These are phyloP conservation scores for Sparidentex hasta DNA, from an alignment of 2,797 vertebrate genomes.

Conservation along the genomic window DNA sequence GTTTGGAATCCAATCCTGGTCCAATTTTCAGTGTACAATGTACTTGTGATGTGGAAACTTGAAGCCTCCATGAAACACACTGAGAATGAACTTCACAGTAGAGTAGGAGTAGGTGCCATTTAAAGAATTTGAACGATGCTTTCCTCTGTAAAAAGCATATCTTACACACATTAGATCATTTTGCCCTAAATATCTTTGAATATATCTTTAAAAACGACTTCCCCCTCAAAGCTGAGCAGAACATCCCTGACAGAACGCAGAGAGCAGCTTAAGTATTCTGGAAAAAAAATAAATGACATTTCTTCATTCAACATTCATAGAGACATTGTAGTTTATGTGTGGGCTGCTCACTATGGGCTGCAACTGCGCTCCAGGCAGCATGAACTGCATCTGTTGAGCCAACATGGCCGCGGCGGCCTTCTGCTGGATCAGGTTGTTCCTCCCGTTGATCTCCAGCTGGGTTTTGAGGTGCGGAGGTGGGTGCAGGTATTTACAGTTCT, in stretches of 20 bases:
- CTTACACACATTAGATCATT: too few species aligned
- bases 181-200: too few species aligned
- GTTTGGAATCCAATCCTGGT: too few species aligned
- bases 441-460: slow-evolving; percentile 97
- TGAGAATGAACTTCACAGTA: too few species aligned
- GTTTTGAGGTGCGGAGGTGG: slow-evolving; percentile 98
- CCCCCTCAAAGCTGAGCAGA: background rate
- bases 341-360: slow-evolving; percentile 92
- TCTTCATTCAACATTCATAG: slow-evolving; percentile 8
- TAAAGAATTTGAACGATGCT: too few species aligned
- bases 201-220: background rate
- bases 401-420: slow-evolving; percentile 97
- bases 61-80: too few species aligned
- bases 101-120: too few species aligned
- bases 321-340: background rate
- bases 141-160: too few species aligned
- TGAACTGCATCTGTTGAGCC: slow-evolving; percentile 98
- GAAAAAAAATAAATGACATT: background rate
- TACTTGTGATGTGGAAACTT: too few species aligned
- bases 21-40: too few species aligned
- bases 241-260: background rate
- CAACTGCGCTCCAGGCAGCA: slow-evolving; percentile 94
- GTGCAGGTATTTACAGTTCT: slow-evolving; percentile 99
- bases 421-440: slow-evolving; percentile 99
- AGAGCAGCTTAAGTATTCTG: background rate